phyloP scores from a whole-genome alignment of 1,140 invertebrate genomes.

The Drosophila grimshawi region DNA sequence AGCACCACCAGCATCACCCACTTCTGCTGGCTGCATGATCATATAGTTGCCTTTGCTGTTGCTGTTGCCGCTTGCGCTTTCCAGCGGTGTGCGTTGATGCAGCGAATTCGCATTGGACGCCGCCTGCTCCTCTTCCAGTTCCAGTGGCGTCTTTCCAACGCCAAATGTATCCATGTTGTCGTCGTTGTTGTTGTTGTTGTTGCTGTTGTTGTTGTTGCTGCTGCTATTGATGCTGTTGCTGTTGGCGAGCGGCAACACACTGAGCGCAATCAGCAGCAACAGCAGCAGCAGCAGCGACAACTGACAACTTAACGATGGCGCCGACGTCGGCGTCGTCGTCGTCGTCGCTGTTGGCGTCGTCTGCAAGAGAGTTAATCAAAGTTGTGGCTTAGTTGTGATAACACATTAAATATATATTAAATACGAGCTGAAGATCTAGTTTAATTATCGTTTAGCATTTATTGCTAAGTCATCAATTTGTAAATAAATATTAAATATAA shows the following conservation, averaged over 20 bases:
- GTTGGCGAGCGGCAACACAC: slow-evolving; percentile 39
- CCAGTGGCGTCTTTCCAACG: slow-evolving; percentile 26
- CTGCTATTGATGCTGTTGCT: slow-evolving; percentile 34
- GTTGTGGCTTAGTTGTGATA: no score
- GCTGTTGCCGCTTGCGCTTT: slow-evolving; percentile 56
- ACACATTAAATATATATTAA: no score
- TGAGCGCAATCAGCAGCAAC: slow-evolving; percentile 50
- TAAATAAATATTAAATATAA: background rate
- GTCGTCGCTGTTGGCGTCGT: slow-evolving; percentile 16
- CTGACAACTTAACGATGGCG: background rate
- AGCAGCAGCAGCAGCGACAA: slow-evolving; percentile 21
- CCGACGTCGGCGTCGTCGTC: slow-evolving; percentile 17
- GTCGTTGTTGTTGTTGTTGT: background rate
- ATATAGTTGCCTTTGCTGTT: slow-evolving; percentile 61
- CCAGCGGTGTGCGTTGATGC: slow-evolving; percentile 23
- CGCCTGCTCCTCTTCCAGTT: slow-evolving; percentile 47
- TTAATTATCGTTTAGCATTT: no score
- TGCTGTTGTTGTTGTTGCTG: slow-evolving; percentile 20
- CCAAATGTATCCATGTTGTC: slow-evolving; percentile 34
- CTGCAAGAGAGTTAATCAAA: slow-evolving; percentile 31
- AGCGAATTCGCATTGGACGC: slow-evolving; percentile 26
- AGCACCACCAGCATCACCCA: slow-evolving; percentile 5
- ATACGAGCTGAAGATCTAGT: no score
- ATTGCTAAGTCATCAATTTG: no score
- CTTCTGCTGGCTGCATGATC: slow-evolving; percentile 52